Percentiles rank a stretch among this genome's conserved stretches.
Conservation (phyloP, 2,888 invertebrate genomes). For the Lochmaea crataegi region DNA sequence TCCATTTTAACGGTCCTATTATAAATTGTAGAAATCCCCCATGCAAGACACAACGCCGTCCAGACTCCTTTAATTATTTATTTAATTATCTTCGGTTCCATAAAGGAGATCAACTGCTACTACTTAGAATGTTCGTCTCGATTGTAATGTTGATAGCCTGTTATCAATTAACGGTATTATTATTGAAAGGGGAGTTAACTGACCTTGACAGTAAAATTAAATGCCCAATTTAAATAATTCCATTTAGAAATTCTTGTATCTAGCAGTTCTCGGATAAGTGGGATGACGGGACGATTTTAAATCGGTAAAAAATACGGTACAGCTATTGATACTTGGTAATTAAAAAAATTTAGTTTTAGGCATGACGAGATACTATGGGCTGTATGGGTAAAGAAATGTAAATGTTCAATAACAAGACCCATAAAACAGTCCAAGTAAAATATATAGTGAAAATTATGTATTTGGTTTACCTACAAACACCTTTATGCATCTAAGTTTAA, state of each 20-base stretch:
- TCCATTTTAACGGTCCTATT: no score
- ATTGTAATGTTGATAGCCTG: background rate
- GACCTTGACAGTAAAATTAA: background rate
- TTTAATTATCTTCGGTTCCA: background rate
- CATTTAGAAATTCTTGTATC: background rate
- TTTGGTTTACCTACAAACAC: no score
- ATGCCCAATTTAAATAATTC: conserved; percentile 4
- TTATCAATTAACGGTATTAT: background rate
- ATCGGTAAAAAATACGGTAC: no score
- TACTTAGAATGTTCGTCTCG: no score
- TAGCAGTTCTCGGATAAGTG: background rate
- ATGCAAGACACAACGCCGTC: background rate
- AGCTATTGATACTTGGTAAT: background rate
- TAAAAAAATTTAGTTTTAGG: no score
- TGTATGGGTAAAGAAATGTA: no score
- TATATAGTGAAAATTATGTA: no score
- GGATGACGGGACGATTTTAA: background rate
- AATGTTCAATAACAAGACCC: no score
- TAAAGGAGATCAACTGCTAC: background rate
- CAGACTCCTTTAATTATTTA: background rate
- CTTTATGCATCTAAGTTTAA: no score
- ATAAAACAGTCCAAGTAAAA: no score
- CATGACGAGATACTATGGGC: no score
- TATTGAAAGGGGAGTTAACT: conserved; percentile 4
- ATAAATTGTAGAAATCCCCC: background rate